Evolutionary conservation across 1,140 invertebrate species (phyloP).

Genomic region (Trachymyrmex septentrionalis): DNA sequence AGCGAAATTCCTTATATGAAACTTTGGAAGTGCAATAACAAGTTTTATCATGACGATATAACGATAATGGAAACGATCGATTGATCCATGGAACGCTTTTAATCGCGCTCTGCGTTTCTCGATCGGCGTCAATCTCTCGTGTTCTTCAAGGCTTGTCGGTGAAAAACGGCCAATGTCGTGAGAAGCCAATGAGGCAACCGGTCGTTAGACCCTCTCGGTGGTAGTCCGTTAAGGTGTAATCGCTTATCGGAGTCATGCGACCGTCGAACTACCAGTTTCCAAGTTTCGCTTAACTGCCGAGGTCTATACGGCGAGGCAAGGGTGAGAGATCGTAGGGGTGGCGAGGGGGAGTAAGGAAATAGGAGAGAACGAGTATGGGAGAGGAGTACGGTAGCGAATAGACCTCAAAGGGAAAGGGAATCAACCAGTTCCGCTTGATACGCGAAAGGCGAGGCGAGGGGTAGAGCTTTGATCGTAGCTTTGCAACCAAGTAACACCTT

Average conservation of each 20-base stretch:
- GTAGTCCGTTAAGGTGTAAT: slow-evolving; percentile 81
- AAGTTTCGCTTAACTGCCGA: slow-evolving; percentile 82
- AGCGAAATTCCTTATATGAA: slow-evolving; percentile 1
- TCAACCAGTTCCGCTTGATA: slow-evolving; percentile 47
- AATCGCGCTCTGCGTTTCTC: slow-evolving; percentile 8
- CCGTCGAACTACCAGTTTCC: slow-evolving; percentile 81
- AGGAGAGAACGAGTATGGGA: background rate
- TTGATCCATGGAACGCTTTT: slow-evolving; percentile 17
- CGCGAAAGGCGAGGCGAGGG: slow-evolving; percentile 10
- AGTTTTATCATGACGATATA: background rate
- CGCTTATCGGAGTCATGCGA: slow-evolving; percentile 83
- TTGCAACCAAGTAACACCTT: slow-evolving; percentile 81
- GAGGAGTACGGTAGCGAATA: slow-evolving; percentile 35
- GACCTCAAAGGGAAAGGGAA: slow-evolving; percentile 48
- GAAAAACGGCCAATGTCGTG: slow-evolving; percentile 75
- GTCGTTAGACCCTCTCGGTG: slow-evolving; percentile 79
- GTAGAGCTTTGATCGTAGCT: slow-evolving; percentile 55
- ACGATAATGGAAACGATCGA: background rate
- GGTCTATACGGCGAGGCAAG: slow-evolving; percentile 60
- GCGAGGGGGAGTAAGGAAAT: background rate
- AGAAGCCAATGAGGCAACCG: slow-evolving; percentile 82
- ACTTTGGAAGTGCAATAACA: background rate
- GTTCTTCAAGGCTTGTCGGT: slow-evolving; percentile 28
- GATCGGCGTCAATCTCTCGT: slow-evolving; percentile 27
- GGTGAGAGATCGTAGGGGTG: slow-evolving; percentile 52